phyloP scores from a whole-genome alignment of 2,888 invertebrate species.

The Xanthia icteritia region DNA sequence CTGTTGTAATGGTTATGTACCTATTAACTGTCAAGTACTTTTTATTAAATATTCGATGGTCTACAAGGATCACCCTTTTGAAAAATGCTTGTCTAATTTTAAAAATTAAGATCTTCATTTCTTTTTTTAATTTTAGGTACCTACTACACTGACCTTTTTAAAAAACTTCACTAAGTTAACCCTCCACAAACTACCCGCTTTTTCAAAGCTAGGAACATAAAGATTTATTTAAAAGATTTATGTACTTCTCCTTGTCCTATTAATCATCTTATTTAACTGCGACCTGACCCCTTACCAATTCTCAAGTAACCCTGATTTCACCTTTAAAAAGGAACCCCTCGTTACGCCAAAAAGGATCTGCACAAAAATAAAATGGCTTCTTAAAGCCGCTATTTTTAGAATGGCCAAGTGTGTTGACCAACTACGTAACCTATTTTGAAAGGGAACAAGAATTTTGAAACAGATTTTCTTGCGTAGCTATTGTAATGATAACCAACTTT shows the following conservation, averaged over 20 bases:
- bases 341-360: slow-evolving; percentile 27
- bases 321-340: slow-evolving; percentile 35
- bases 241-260: background rate
- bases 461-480: background rate
- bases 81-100: background rate
- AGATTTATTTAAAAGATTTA: too few relatives aligned
- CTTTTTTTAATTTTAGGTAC: too few relatives aligned
- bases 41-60: background rate
- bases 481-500: background rate
- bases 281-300: slow-evolving; percentile 10
- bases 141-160: background rate
- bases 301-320: slow-evolving; percentile 29
- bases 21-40: background rate
- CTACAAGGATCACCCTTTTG: background rate
- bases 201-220: slow-evolving; percentile 3
- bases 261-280: slow-evolving; percentile 43
- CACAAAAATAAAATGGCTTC: slow-evolving; percentile 35
- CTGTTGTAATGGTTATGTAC: background rate
- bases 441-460: background rate
- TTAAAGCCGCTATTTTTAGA: slow-evolving; percentile 25
- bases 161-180: background rate
- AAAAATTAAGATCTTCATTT: too few relatives aligned
- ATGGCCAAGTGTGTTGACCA: slow-evolving; percentile 3
- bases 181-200: background rate
- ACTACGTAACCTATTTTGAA: background rate